Percentiles rank a stretch among this genome's conserved stretches.
Evolutionary conservation across 2,797 vertebrate genomes (phyloP).

Genomic region (Sarcoramphus papa): DNA sequence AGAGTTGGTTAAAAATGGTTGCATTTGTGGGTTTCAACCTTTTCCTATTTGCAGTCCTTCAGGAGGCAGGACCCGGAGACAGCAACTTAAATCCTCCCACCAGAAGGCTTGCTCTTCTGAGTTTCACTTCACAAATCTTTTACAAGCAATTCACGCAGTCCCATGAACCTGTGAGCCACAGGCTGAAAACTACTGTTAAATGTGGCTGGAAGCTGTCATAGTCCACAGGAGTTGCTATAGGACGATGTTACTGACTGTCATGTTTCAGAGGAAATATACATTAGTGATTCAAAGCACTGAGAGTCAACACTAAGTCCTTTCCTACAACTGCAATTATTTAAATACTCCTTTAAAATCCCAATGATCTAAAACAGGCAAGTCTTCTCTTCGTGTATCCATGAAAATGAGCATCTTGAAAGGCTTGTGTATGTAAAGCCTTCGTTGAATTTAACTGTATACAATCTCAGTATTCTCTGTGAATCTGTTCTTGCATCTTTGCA

Average conservation of each 20-base stretch:
- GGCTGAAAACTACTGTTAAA: neutral
- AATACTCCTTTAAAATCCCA: neutral
- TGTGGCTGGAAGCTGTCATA: neutral
- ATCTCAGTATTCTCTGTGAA: accelerated
- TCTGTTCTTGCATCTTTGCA: neutral
- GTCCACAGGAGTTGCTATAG: neutral
- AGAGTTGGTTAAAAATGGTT: neutral
- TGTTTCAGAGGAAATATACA: neutral
- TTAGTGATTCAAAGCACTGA: neutral
- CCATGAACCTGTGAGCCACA: neutral
- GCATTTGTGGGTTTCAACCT: neutral
- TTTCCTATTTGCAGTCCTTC: neutral
- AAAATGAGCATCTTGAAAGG: neutral
- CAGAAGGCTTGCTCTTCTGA: neutral
- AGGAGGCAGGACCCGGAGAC: neutral
- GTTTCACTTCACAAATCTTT: neutral
- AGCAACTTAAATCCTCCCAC: neutral
- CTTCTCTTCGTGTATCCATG: neutral
- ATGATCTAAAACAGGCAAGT: neutral
- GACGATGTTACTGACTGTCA: neutral
- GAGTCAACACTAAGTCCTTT: neutral
- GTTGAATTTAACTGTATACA: neutral
- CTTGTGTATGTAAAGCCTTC: neutral
- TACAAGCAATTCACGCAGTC: neutral
- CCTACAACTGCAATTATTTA: neutral